Percentiles rank a stretch among this genome's conserved stretches.
Conservation (phyloP, 1,140 invertebrate species). For the Aphidius ervi region DNA sequence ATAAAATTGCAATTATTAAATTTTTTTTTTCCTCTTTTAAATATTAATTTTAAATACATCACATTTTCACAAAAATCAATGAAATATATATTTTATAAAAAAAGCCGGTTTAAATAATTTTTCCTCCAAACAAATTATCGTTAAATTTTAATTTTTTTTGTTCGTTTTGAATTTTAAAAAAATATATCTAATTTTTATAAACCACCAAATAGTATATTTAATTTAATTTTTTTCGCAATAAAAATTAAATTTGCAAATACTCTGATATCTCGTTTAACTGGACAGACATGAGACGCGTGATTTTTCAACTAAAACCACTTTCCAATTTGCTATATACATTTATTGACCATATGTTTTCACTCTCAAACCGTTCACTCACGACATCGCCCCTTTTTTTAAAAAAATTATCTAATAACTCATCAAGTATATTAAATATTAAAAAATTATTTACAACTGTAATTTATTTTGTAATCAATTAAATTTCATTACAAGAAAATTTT, state of each 20-base stretch:
- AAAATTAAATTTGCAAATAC: neutral
- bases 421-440: neutral
- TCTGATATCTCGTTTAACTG: conserved; percentile 1
- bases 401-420: neutral
- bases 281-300: conserved; percentile 15
- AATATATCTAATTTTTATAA: no score
- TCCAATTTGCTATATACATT: conserved; percentile 27
- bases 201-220: no score
- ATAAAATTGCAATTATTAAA: neutral
- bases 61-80: no score
- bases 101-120: no score
- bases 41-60: no score
- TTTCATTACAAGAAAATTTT: no score
- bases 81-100: no score
- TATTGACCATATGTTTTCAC: conserved; percentile 32
- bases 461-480: conserved; percentile 2
- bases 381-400: neutral
- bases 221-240: neutral
- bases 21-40: no score
- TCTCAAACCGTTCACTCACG: conserved; percentile 27
- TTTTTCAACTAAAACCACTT: conserved; percentile 30
- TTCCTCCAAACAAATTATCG: no score
- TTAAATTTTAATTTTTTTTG: no score
- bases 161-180: no score
- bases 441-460: no score